Evolutionary conservation across 2,797 vertebrate species (phyloP), one percentile per base, ranked within the genome.

Genomic region (Halcyon chelicuti): DNA sequence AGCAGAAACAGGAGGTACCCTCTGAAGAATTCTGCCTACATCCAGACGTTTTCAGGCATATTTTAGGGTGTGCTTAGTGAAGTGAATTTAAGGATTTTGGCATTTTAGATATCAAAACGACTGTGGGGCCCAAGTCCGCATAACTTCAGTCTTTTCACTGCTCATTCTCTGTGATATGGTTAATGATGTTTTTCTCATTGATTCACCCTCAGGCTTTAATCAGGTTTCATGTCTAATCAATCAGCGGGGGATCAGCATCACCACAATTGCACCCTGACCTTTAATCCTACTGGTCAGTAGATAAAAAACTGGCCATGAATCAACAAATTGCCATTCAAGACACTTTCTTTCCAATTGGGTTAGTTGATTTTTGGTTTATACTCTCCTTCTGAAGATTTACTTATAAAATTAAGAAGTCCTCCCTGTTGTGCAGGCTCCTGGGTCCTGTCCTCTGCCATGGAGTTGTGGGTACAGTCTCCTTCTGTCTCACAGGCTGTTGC

Each of bases 221-320:
- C 93, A 91, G 19, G 31, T 93, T 91, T 94, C 57, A 29, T 70
- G 51, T 93, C 40, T 95, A 66, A 85, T 80, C 94, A 66, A 85
- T 80, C 94, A 76, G 70, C 66, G 73, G 63, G 66, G 55, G 39
- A 75, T 95, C 81, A 82, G 63, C 63, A 84, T 94, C 78, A 86
- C 37, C 54, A 61, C 40, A 78, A 80, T 10, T 93, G 94, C 29
- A 86, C 62, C 60, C 75, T 86, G 54, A 90, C 37, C 68, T 93
- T 81, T 95, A 96, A 92, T 96, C 72, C 35, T 95, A 2, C 42
- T 21, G 77, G 22, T 95, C 90, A 84, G 40, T 93, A 81, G 60
- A 85, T 93, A 39, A 92, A 96, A 96, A 96, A 90, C 91, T 86
- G 70, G 21, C 86, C 39, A 47, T 29, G 39, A 96, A 96, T 96